Evolutionary conservation across 2,888 invertebrate species (phyloP).

Genomic region (Xanthorhoe spadicearia): DNA sequence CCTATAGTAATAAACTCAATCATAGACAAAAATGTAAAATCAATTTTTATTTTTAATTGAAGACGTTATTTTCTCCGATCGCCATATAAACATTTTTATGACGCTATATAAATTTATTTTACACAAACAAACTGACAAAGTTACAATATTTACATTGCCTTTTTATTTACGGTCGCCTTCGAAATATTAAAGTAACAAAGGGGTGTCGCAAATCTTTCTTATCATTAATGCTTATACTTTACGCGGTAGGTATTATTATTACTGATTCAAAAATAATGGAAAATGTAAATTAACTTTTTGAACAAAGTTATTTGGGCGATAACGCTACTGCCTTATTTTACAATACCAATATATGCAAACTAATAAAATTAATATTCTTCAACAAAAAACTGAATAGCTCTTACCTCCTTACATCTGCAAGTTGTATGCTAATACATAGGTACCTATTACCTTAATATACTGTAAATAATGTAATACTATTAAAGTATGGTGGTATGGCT

Average conservation of each 20-base stretch:
- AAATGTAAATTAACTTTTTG: not conserved
- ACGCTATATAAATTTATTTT: slow-evolving; percentile 47
- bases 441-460: too few species aligned
- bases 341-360: too few species aligned
- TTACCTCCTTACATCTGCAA: too few species aligned
- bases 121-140: slow-evolving; percentile 47
- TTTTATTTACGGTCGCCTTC: slow-evolving; percentile 58
- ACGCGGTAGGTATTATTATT: slow-evolving; percentile 2
- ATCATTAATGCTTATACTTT: slow-evolving; percentile 47
- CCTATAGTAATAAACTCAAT: slow-evolving; percentile 45
- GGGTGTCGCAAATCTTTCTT: slow-evolving; percentile 55
- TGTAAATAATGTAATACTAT: too few species aligned
- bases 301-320: not conserved
- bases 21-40: slow-evolving; percentile 44
- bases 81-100: slow-evolving; percentile 45
- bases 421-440: too few species aligned
- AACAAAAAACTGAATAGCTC: too few species aligned
- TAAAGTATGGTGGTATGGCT: too few species aligned
- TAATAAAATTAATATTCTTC: not conserved
- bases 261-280: not conserved
- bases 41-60: slow-evolving; percentile 47
- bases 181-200: slow-evolving; percentile 55
- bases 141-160: slow-evolving; percentile 56
- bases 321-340: not conserved
- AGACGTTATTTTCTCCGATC: slow-evolving; percentile 40